Percentiles rank a stretch among this genome's conserved stretches.
These are phyloP conservation scores for Mirounga angustirostris DNA, from an alignment of 2,113 vertebrate species.

Conservation along the genomic window DNA sequence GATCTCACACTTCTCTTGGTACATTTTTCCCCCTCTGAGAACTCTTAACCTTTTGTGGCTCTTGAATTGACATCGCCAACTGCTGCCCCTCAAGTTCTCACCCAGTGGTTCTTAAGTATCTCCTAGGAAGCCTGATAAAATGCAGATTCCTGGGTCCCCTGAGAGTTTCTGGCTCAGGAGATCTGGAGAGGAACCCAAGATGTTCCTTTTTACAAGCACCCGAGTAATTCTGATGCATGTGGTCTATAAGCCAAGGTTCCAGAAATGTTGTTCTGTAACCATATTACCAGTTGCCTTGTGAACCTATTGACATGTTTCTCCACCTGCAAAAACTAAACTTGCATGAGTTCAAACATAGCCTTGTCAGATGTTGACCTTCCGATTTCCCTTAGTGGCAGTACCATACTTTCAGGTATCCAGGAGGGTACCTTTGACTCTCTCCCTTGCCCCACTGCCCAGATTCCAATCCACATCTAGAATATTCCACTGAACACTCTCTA, in stretches of 20 bases:
- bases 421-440: not conserved
- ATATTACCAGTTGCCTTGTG: not conserved
- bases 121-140: not conserved
- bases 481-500: not conserved
- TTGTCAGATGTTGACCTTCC: not conserved
- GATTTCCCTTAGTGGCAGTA: not conserved
- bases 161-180: not conserved
- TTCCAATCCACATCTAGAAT: not conserved
- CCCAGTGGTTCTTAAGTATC: not conserved
- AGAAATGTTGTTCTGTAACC: not conserved
- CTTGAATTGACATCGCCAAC: not conserved
- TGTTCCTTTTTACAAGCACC: not conserved
- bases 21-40: not conserved
- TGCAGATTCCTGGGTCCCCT: not conserved
- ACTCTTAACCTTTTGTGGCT: not conserved
- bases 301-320: not conserved
- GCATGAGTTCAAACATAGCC: not conserved
- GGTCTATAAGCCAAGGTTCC: not conserved
- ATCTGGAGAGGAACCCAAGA: not conserved
- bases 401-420: not conserved
- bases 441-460: not conserved
- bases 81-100: not conserved
- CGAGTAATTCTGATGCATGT: not conserved
- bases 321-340: not conserved
- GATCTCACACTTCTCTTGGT: not conserved